phyloP scores from a whole-genome alignment of 2,797 vertebrate genomes.

The Pseudocheirus occidentalis region DNA sequence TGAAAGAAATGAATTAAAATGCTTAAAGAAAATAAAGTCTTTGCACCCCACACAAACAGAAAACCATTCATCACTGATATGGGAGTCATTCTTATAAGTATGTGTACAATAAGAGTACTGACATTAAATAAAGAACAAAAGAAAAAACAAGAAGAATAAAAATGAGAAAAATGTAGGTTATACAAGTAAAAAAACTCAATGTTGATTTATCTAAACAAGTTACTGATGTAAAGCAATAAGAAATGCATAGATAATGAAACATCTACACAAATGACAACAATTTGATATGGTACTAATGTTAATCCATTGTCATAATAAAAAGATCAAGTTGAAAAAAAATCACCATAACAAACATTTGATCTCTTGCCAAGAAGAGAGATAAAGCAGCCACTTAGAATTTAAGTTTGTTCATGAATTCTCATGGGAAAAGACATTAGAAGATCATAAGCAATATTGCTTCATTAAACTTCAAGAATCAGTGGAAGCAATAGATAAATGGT shows the following conservation, averaged over 20 bases:
- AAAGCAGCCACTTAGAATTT: neutral
- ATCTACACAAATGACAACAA: neutral
- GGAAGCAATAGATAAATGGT: neutral
- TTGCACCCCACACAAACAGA: too few species aligned
- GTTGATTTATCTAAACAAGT: neutral
- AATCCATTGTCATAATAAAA: neutral
- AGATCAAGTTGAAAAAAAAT: neutral
- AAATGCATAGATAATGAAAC: neutral
- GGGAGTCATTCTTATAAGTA: neutral
- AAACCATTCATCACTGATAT: neutral
- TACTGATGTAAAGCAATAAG: neutral
- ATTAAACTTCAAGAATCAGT: neutral
- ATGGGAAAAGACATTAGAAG: neutral
- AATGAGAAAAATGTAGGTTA: neutral
- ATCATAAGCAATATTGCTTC: neutral
- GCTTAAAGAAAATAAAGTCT: too few species aligned
- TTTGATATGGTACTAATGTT: neutral
- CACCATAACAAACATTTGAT: neutral
- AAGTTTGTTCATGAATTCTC: neutral
- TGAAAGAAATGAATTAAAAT: too few species aligned
- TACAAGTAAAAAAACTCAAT: neutral
- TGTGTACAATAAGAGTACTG: neutral
- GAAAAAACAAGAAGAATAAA: neutral
- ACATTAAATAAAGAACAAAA: neutral
- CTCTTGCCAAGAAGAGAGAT: neutral